phyloP scores from a whole-genome alignment of 2,888 invertebrate species.

The Nebria brevicollis region DNA sequence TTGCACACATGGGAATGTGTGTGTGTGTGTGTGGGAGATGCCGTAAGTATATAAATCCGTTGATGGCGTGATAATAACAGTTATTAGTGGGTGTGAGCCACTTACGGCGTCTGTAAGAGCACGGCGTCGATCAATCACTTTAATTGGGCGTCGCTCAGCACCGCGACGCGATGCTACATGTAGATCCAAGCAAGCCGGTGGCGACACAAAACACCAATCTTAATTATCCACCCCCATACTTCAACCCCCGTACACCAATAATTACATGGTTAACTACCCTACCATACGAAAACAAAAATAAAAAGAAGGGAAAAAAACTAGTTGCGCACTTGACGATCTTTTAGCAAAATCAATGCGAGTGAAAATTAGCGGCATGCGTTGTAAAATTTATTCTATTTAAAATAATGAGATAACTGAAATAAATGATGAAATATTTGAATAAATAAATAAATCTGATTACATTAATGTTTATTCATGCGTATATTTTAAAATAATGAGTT shows the following conservation, averaged over 20 bases:
- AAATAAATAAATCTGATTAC: too few species aligned
- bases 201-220: not conserved
- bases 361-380: too few species aligned
- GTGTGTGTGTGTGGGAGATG: not conserved
- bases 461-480: too few species aligned
- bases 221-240: not conserved
- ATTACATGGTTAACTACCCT: not conserved
- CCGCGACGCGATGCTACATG: conserved; percentile 24
- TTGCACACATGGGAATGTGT: too few species aligned
- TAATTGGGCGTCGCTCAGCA: conserved; percentile 40
- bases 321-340: too few species aligned
- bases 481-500: too few species aligned
- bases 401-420: too few species aligned
- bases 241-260: not conserved
- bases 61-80: conserved; percentile 34
- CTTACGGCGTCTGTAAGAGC: conserved; percentile 20
- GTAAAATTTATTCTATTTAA: too few species aligned
- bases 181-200: conserved; percentile 2
- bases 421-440: too few species aligned
- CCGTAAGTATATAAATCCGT: conserved; percentile 26
- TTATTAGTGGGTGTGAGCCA: conserved; percentile 41
- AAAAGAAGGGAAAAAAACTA: not conserved
- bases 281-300: not conserved
- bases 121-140: conserved; percentile 38
- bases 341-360: too few species aligned